Conservation (phyloP, 2,888 invertebrate species). For the Pantelozetes paolii region DNA sequence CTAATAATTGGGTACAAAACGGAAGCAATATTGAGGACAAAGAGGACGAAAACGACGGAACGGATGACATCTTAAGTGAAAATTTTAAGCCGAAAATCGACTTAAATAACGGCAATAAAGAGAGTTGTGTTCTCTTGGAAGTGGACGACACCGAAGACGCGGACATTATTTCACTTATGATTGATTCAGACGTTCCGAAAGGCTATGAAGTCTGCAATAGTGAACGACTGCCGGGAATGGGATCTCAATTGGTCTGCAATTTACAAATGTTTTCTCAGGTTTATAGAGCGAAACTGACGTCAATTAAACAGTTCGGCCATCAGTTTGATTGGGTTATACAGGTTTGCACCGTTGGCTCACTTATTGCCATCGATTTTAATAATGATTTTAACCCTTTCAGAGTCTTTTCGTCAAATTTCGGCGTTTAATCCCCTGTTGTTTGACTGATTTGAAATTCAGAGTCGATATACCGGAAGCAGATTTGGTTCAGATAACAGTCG, state of each 20-base stretch:
- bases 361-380: too few relatives aligned
- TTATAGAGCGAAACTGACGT: slow-evolving; percentile 57
- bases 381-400: slow-evolving; percentile 48
- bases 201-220: slow-evolving; percentile 76
- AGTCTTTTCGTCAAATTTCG: slow-evolving; percentile 83
- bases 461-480: slow-evolving; percentile 73
- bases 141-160: slow-evolving; percentile 78
- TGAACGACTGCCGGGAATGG: slow-evolving; percentile 65
- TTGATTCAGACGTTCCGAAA: slow-evolving; percentile 68
- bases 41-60: slow-evolving; percentile 25
- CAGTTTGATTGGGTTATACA: slow-evolving; percentile 55
- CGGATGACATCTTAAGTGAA: not conserved
- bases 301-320: slow-evolving; percentile 52
- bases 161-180: slow-evolving; percentile 67
- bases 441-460: slow-evolving; percentile 73
- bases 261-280: slow-evolving; percentile 78
- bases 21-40: slow-evolving; percentile 1
- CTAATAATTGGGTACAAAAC: not conserved
- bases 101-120: slow-evolving; percentile 38
- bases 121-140: slow-evolving; percentile 52
- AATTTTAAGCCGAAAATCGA: slow-evolving; percentile 14
- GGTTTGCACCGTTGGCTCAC: slow-evolving; percentile 50
- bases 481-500: slow-evolving; percentile 42
- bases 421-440: slow-evolving; percentile 77
- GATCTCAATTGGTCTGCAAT: slow-evolving; percentile 40